Evolutionary conservation across 2,113 vertebrate genomes (phyloP).

Genomic region (Hylia prasina): DNA sequence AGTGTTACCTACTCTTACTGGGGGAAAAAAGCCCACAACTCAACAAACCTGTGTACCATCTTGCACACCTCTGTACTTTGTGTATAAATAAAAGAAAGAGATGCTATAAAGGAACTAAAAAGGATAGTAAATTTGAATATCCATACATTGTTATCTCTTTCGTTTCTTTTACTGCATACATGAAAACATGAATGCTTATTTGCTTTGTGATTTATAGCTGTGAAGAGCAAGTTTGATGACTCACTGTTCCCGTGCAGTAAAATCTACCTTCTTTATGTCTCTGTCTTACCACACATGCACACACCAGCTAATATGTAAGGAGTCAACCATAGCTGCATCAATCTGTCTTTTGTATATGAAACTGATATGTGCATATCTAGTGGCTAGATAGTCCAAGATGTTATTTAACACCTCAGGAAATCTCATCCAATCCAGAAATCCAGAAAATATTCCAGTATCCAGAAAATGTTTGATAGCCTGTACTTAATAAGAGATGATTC

Average conservation of each 20-base stretch:
- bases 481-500: neutral
- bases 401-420: neutral
- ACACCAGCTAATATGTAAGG: neutral
- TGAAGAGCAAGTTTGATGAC: neutral
- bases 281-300: neutral
- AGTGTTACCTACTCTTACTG: neutral
- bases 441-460: too few species aligned
- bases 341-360: neutral
- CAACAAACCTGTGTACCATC: neutral
- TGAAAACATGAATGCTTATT: neutral
- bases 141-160: neutral
- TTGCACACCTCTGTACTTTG: neutral
- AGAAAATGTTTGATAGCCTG: neutral
- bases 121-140: neutral
- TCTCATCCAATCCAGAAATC: too few species aligned
- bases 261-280: neutral
- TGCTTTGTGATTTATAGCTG: neutral
- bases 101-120: neutral
- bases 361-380: accelerated
- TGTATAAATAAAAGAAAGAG: neutral
- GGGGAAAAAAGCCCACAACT: accelerated
- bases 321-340: neutral
- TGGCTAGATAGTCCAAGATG: neutral
- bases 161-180: neutral
- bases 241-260: neutral